A percentile compares a stretch with the other conserved stretches of the same genome.
These are phyloP conservation scores for Isotomurus palustris DNA, from an alignment of 2,888 invertebrate genomes.

Conservation along the genomic window DNA sequence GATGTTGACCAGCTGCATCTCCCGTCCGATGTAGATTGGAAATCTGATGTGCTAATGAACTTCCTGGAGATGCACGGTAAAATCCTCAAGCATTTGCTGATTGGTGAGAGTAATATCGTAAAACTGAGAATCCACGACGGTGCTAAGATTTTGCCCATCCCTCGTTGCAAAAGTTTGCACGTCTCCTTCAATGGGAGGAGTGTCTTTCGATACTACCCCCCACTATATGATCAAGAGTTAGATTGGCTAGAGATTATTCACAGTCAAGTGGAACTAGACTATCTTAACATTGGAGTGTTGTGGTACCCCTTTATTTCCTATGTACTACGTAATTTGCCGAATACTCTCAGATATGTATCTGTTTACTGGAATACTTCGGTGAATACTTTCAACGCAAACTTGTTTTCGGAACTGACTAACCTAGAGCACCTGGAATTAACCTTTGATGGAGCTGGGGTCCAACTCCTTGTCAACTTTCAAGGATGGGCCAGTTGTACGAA, in stretches of 20 bases:
- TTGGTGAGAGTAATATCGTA: constrained; percentile 9
- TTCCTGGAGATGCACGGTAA: neutral
- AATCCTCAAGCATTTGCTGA: neutral
- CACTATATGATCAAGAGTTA: too few species aligned
- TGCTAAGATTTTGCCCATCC: neutral
- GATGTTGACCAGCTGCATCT: constrained; percentile 11
- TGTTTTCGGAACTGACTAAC: neutral
- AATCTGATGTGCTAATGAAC: neutral
- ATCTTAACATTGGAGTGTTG: constrained; percentile 6
- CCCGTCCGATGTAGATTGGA: neutral
- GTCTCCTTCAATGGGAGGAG: too few species aligned
- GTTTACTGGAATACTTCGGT: constrained; percentile 7
- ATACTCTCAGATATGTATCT: neutral
- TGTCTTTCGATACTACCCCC: too few species aligned
- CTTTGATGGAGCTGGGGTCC: neutral
- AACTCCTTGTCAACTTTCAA: neutral
- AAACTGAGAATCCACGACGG: too few species aligned
- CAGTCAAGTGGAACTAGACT: neutral
- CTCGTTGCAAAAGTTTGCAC: too few species aligned
- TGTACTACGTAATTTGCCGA: neutral
- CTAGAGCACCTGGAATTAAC: constrained; percentile 3
- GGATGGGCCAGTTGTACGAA: neutral
- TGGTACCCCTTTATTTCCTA: neutral
- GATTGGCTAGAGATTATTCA: too few species aligned
- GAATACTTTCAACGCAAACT: neutral